Base-by-base conservation (phyloP, 2,888 invertebrate genomes). In the Sinhomidia bicolor region DNA sequence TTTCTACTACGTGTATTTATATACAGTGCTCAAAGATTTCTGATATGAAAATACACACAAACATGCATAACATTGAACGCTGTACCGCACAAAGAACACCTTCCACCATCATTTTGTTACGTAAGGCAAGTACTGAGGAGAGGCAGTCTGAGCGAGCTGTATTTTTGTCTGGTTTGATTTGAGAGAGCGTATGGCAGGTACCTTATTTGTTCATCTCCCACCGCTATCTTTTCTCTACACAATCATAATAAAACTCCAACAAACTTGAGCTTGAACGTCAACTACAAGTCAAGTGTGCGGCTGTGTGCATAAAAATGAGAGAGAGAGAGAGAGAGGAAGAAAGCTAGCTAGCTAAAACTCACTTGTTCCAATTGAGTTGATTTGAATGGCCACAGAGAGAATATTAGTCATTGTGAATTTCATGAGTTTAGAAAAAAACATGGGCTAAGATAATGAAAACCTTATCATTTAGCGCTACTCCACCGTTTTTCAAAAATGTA, bases 261-360 rank as follows among this genome's bases (percentile, higher is more conserved):
- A 74, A 74, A 74, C 74, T 47, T 74, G 74, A 74, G 47, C 44
- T 74, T 74, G 74, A 74, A 47, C 47, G 20, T 44, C 74, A 47
- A 23, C 44, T 17, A 20, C 57, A 23, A 32, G 12, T n/a, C 41
- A 71, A 71, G 44, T 44, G 26, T 17, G 36, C 41, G 44, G 44
- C 23, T 44, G 26, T 17, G 36, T 68, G 36, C 36, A 36, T 36
- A 68, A 17, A 60, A 36, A 65, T 1, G 65, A 12, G 36, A 68
- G n/a, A 41, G 74, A 74, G 23, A 47, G 47, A 14, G 65, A 12
- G 36, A 14, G 65, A 12, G 36, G 36, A 32, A 41, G 74, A 74
- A 44, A 47, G 47, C 41, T 36, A 7, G 7, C 36, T 36, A 7
- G 7, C 36, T 36, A 3, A 36, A 1, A 14, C 17, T 44, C n/a